These are phyloP conservation scores for Hippolais icterina DNA, from an alignment of 2,113 vertebrate species.

Conservation along the genomic window DNA sequence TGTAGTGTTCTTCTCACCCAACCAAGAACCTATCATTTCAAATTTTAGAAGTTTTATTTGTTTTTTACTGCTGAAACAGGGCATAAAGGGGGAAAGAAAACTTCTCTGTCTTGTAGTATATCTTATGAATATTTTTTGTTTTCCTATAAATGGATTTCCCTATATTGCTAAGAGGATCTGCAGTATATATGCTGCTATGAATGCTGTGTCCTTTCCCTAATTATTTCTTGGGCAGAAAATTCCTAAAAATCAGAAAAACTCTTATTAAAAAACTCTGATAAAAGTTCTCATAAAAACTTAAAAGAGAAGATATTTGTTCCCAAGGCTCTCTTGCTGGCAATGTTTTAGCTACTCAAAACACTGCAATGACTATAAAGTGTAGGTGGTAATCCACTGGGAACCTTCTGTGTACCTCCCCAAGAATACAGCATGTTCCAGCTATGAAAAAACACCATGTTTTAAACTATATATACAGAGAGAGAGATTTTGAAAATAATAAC, in stretches of 20 bases:
- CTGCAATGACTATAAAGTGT: neutral
- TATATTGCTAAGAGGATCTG: neutral
- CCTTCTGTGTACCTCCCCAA: neutral
- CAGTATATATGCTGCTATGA: neutral
- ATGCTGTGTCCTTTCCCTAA: neutral
- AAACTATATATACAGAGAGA: neutral
- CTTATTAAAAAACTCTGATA: neutral
- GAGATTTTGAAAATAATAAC: neutral
- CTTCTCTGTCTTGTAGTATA: neutral
- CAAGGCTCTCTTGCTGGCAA: neutral
- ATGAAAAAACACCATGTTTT: neutral
- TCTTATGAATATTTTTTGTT: neutral
- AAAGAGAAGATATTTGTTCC: neutral
- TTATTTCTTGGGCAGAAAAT: neutral
- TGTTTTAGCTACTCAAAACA: neutral
- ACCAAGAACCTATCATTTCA: neutral
- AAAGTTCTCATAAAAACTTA: neutral
- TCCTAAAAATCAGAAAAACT: neutral
- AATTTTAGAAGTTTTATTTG: neutral
- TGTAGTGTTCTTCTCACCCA: neutral
- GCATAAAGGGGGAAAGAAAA: accelerated
- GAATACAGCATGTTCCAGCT: neutral
- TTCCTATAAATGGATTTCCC: neutral
- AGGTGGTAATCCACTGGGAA: neutral
- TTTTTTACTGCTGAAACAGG: neutral